Evolutionary conservation across 2,113 vertebrate species (phyloP), one percentile per base, ranked within the genome.

Genomic region (Tringa solitaria): DNA sequence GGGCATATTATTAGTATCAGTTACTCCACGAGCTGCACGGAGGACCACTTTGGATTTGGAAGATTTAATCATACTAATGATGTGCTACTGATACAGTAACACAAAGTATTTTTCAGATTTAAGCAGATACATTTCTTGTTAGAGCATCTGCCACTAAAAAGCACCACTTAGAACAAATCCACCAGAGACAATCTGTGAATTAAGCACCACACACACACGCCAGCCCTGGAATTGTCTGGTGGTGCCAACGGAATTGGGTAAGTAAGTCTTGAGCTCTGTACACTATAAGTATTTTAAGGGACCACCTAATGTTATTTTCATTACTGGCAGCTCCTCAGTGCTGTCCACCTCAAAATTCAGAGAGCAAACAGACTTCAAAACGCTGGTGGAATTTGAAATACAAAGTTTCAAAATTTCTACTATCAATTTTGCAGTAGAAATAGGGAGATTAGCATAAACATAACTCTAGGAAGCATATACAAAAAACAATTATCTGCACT

Each of bases 131-230:
- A 33, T 6, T 68, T 80, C 57, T 60, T 56, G 37, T 60, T 56
- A 68, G 12, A 93, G 48, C 24, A 69, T 30, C 45, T 74, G 76
- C 19, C 54, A 76, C 72, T 57, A 19, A 39, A 33, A 59, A 92
- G 53, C 10, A 21, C 30, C 76, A 45, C 59, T 68, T 64, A 90
- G 24, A 80, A 60, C 6, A 91, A 89, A 60, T 5, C 20, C 51
- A 46, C 10, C 56, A 59, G 6, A 28, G 26, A 81, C 35, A 65
- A 69, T 18, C n/a, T 37, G 19, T n/a, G 64, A 94, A 59, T 70
- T n/a, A 37, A 91, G n/a, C 32, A 78, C 5, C 69, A n/a, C 56
- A 48, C 4, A n/a, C 1, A 32, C 1, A 0, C 2, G 2, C 60
- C 41, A 84, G 46, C 3, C 48, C 65, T 72, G 53, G 15, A 56